Evolutionary conservation across 2,797 vertebrate species (phyloP), one percentile per base, ranked within the genome.

Genomic region (Argya squamiceps): DNA sequence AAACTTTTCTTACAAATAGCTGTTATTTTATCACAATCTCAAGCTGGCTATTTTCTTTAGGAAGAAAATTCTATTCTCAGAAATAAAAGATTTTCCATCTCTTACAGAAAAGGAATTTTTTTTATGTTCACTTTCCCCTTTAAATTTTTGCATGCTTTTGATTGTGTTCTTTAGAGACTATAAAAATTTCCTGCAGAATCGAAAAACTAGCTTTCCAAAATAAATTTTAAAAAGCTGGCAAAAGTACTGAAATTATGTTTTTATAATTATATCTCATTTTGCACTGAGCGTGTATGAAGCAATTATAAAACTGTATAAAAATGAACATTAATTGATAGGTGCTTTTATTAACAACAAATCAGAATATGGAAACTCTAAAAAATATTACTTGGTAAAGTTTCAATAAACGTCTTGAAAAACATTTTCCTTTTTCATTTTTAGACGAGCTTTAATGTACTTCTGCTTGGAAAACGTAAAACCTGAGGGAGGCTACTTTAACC

Each of bases 41-140:
- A 96, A 94, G 80, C 13, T 67, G 65, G 60, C 62, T 80, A 49
- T 90, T 97, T 97, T 97, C 71, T 44, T 79, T 91, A 70, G 94
- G 60, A 88, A 71, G 63, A 95, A 90, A 97, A 90, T 52, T 26
- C 36, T 78, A 17, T 68, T 93, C 68, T 79, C 39, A 43, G 44
- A 79, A 85, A 58, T 87, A 90, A 93, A 95, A 56, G 5, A 77
- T 80, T 95, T 96, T 96, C 78, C 59, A 50, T 47, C 67, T 79
- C 86, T 86, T 90, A 91, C 4, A 43, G 10, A 86, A 97, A 93
- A 62, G n/a, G 81, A 92, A 43, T 91, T 78, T 82, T 81, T 76
- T 59, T 91, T 20, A 53, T 84, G 81, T 64, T 88, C 46, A n/a
- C 34, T 76, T 82, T 93, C 89, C 20, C 80, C 34, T 87, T 62